These are phyloP conservation scores for Nebria salina DNA, from an alignment of 2,888 invertebrate genomes.

Conservation along the genomic window DNA sequence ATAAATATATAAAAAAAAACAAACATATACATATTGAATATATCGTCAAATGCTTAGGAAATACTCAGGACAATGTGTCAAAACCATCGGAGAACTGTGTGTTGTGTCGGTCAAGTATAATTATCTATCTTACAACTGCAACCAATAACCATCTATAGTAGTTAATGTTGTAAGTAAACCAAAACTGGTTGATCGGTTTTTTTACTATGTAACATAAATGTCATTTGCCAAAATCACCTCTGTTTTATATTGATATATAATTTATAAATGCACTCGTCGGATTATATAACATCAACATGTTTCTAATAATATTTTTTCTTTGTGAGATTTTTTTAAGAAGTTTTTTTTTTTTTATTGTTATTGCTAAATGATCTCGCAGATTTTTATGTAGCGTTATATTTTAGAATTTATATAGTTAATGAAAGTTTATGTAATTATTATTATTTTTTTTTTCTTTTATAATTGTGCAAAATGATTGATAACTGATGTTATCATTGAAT, in stretches of 20 bases:
- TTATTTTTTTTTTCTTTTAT: not conserved
- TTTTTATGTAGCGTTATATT: conserved; percentile 42
- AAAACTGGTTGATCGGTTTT: conserved; percentile 47
- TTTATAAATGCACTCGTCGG: conserved; percentile 49
- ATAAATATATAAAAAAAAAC: conserved; percentile 12
- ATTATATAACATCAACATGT: conserved; percentile 53
- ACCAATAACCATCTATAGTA: conserved; percentile 4
- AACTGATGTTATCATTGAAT: conserved; percentile 40
- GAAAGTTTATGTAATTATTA: conserved; percentile 20
- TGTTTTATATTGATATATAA: conserved; percentile 54
- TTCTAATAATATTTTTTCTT: conserved; percentile 50
- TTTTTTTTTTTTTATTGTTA: conserved; percentile 31
- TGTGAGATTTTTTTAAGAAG: conserved; percentile 44
- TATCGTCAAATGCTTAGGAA: conserved; percentile 42
- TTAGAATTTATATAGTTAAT: conserved; percentile 25
- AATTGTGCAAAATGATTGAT: conserved; percentile 25
- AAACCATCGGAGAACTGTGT: conserved; percentile 21
- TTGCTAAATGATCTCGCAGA: conserved; percentile 41
- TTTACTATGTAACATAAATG: conserved; percentile 64
- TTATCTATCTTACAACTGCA: conserved; percentile 6
- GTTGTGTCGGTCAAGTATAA: conserved; percentile 21
- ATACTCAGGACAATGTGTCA: conserved; percentile 45
- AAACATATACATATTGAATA: conserved; percentile 36
- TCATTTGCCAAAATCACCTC: conserved; percentile 65
- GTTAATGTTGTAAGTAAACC: conserved; percentile 37